Conservation (phyloP, 1,140 invertebrate genomes). For the Drosophila lini region DNA sequence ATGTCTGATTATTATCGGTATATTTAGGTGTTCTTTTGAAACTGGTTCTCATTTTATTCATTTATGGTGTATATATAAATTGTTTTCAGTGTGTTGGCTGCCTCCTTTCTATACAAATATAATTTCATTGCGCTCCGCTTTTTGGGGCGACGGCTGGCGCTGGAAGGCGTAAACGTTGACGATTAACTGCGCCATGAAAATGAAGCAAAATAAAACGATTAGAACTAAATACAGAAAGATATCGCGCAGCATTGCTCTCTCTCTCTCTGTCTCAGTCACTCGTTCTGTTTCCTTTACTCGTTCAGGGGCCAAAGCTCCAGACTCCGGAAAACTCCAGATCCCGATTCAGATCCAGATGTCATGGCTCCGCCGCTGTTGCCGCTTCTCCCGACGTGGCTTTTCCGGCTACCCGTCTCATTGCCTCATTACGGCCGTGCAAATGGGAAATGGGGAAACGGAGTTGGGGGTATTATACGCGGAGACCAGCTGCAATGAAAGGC, state of each 20-base stretch:
- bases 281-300: slow-evolving; percentile 17
- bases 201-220: slow-evolving; percentile 84
- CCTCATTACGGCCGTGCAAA: slow-evolving; percentile 50
- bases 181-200: slow-evolving; percentile 84
- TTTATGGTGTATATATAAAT: no score
- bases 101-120: slow-evolving; percentile 75
- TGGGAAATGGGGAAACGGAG: slow-evolving; percentile 33
- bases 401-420: slow-evolving; percentile 48
- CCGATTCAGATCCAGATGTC: slow-evolving; percentile 45
- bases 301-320: slow-evolving; percentile 40
- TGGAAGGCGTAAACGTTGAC: slow-evolving; percentile 84
- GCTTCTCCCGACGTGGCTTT: slow-evolving; percentile 22
- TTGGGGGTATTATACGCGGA: slow-evolving; percentile 8
- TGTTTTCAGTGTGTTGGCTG: neutral
- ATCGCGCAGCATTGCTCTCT: slow-evolving; percentile 77
- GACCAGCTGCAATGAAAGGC: slow-evolving; percentile 51
- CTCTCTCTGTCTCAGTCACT: neutral
- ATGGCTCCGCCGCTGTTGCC: slow-evolving; percentile 32
- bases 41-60: neutral
- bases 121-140: slow-evolving; percentile 79
- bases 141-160: slow-evolving; percentile 72
- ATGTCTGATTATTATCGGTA: neutral
- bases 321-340: slow-evolving; percentile 44
- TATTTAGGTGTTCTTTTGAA: neutral
- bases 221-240: slow-evolving; percentile 83